Evolutionary conservation across 2,113 vertebrate genomes (phyloP), one percentile per base, ranked within the genome.

Genomic region (Pseudolaguvia tuberculata): DNA sequence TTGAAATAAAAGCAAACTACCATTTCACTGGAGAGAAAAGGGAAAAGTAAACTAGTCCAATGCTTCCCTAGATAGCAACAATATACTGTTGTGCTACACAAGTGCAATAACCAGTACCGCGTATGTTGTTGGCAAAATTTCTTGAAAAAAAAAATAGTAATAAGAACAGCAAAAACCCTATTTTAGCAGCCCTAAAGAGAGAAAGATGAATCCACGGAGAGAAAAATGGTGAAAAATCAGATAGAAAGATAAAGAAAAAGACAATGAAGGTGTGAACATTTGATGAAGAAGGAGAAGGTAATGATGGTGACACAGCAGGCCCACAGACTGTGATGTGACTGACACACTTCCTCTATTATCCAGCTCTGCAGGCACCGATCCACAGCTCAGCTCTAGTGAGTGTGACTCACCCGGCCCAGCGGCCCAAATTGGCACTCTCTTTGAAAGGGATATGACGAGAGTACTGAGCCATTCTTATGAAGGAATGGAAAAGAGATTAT

Each of bases 261-360:
- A 57, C 29, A 56, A 35, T 27, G 23, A 77, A 17, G 50, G 61
- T 66, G 72, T 76, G 65, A 58, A 76, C 45, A 69, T n/a, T 76
- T 70, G 66, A 70, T 51, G 66, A 76, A 39, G 72, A 47, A 76
- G 74, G 23, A 69, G 55, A 59, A 76, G 45, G 74, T 69, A 76
- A 69, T 69, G 65, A 59, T 59, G 74, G 74, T 47, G 42, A 58
- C 65, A 58, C 74, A 76, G 74, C 74, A 76, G 65, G 74, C 45
- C 74, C 29, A 70, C 74, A 69, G 74, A 59, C 65, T 73, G 27
- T 61, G 66, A 78, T 73, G 67, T 78, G 76, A 78, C 79, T 78
- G 79, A 81, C 79, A 81, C 79, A 75, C 76, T 78, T 72, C 76
- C 53, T 81, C 67, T 70, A 81, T 81, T 78, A 81, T 81, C 79